Percentiles rank a stretch among this genome's conserved stretches.
Conservation (phyloP, 1,140 invertebrate genomes). For the Drosophila nasuta region DNA sequence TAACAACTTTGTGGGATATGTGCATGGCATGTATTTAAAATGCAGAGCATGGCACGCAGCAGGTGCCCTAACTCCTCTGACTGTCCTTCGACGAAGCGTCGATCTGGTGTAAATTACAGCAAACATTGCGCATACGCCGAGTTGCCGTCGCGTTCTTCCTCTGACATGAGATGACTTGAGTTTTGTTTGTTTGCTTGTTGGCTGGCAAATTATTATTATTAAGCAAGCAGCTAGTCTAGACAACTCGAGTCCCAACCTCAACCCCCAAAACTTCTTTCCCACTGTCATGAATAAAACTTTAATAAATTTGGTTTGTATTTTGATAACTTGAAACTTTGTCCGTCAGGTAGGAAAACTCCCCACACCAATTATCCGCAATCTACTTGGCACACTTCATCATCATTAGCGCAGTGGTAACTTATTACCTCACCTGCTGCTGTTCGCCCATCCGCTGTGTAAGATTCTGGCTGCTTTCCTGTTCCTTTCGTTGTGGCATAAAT, state of each 20-base stretch:
- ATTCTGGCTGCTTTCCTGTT: neutral
- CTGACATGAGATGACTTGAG: constrained; percentile 37
- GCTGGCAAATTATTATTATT: constrained; percentile 40
- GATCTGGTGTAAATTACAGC: constrained; percentile 66
- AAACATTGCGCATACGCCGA: constrained; percentile 70
- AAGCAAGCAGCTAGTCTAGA: constrained; percentile 49
- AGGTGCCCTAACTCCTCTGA: constrained; percentile 1
- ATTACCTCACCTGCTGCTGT: neutral
- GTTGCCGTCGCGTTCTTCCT: constrained; percentile 35
- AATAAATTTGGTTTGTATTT: constrained; percentile 72
- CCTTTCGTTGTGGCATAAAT: constrained; percentile 56
- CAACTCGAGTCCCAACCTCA: neutral
- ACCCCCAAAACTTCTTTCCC: neutral
- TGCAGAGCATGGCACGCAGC: constrained; percentile 50
- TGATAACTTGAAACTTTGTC: constrained; percentile 76
- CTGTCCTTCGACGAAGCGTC: neutral
- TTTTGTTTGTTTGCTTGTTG: constrained; percentile 48
- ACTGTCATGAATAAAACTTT: constrained; percentile 40
- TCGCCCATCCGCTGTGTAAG: neutral
- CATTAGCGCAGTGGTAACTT: constrained; percentile 53
- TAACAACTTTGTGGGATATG: neutral
- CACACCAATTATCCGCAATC: constrained; percentile 4
- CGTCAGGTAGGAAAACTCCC: constrained; percentile 47
- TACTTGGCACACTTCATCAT: constrained; percentile 67
- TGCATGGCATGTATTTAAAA: constrained; percentile 34